Evolutionary conservation across 2,113 vertebrate species (phyloP), one percentile per base, ranked within the genome.

Genomic region (Plecturocebus donacophilus): DNA sequence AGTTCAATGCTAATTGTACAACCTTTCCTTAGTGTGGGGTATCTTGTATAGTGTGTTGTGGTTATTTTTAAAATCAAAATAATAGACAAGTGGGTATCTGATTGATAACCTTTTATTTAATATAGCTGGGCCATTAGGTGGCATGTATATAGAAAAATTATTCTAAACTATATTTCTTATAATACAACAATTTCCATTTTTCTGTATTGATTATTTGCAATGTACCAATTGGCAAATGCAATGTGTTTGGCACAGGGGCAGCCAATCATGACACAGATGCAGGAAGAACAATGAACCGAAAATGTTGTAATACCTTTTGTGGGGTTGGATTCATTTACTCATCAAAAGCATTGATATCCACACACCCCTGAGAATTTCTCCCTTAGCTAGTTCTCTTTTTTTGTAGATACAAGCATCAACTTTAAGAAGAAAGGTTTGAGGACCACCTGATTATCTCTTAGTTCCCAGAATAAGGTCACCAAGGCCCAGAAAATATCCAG

Each of bases 51-150:
- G 25, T 61, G 3, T 83, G 5, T 64, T 76, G 35, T 58, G 47
- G 35, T 77, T 85, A 3, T 49, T 19, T 84, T 25, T 85, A 45
- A 16, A 42, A 90, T 90, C 13, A 40, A 64, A 96, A 87, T 83
- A 42, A 42, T 7, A 45, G 8, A 83, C n/a, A 87, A 94, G 16
- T 71, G 81, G 11, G 8, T 82, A 27, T 73, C 73, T 91, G 21
- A 64, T 49, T n/a, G 40, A 49, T 30, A 35, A 56, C 21, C 6
- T 84, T 73, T 68, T 6, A 30, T 42, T 40, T 64, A 8, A 68
- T n/a, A 45, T 54, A 80, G 56, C 16, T 71, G 32, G 77, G 49
- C 19, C 38, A 14, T 49, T 64, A 42, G 42, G 12, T 87, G 38
- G n/a, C 45, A 38, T 64, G n/a, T 38, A 79, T 20, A 30, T 14